These are phyloP conservation scores for Charanyca ferruginea DNA, from an alignment of 2,888 invertebrate genomes.

Conservation along the genomic window DNA sequence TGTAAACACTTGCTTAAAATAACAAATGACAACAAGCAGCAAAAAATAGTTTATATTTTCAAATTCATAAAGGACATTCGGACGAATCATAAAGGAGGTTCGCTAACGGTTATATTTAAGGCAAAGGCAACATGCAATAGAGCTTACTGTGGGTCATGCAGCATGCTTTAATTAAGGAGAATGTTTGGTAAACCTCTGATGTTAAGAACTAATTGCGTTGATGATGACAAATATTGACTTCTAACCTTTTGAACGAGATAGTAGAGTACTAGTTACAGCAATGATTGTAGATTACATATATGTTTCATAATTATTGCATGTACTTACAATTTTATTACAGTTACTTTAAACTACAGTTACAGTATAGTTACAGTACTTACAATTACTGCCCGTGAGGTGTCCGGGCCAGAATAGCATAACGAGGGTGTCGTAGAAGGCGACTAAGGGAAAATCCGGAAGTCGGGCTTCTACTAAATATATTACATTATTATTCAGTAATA, in stretches of 20 bases:
- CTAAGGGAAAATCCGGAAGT: too few relatives aligned
- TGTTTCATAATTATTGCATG: too few relatives aligned
- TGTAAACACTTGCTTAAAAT: neutral
- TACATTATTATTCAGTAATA: too few relatives aligned
- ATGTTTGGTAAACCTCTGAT: constrained; percentile 38
- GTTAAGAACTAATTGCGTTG: constrained; percentile 55
- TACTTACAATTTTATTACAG: too few relatives aligned
- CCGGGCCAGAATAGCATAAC: too few relatives aligned
- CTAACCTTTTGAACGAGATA: constrained; percentile 33
- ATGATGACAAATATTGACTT: constrained; percentile 56
- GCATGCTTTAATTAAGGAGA: constrained; percentile 49
- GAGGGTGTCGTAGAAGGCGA: too few relatives aligned
- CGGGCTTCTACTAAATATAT: too few relatives aligned
- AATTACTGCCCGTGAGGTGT: too few relatives aligned
- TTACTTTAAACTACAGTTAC: too few relatives aligned
- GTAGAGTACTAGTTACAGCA: neutral
- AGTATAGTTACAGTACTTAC: too few relatives aligned
- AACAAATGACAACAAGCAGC: neutral
- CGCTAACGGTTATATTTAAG: constrained; percentile 10
- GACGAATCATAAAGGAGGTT: too few relatives aligned
- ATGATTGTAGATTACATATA: neutral
- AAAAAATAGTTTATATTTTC: constrained; percentile 4
- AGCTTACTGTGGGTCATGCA: constrained; percentile 35
- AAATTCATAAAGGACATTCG: neutral
- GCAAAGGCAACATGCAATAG: constrained; percentile 37